Base-by-base conservation (phyloP, 2,113 vertebrate genomes). In the Globicephala melas region DNA sequence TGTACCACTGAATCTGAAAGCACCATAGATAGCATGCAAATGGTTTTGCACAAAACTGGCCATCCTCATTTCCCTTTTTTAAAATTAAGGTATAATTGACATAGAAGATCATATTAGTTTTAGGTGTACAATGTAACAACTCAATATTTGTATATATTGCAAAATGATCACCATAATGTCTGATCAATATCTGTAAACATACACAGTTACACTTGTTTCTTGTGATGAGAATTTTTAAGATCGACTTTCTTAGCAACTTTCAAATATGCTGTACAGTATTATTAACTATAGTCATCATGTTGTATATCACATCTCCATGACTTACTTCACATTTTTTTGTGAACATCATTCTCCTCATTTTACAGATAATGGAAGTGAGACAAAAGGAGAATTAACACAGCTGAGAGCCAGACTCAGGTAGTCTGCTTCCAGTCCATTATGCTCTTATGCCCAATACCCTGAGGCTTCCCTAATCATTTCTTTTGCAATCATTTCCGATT, bases 301-400 rank as follows among this genome's bases (percentile, higher is more conserved):
- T 79, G 11, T 36, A 55, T 50, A 55, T 55, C 33, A 79, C 76
- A 79, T 55, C 17, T 50, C 76, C 33, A 36, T 79, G 33, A 36
- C 20, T n/a, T 55, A 23, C 20, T 11, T 50, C 33, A 55, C 33
- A 47, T 50, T 55, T 11, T 14, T 15, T 85, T 80, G 53, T 8
- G 5, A n/a, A 12, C 36, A 44, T 62, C 13, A 41, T 18, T 68
- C 31, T 41, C 18, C 47, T 90, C 6, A 47, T 25, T 77, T 86
- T 63, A 28, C 25, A 71, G 25, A 41, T 55, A 36, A 86, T 55
- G 70, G 23, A 70, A 97, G 14, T 62, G n/a, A 95, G 25, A 23
- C 15, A 26, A 21, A 77, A 8, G 28, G 9, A 88, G 26, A 21
- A 5, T 74, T 31, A 26, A 11, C 21, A 25, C 41, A 44, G 0